Base-by-base conservation (phyloP, 2,888 invertebrate species). In the Dryobotodes eremita region DNA sequence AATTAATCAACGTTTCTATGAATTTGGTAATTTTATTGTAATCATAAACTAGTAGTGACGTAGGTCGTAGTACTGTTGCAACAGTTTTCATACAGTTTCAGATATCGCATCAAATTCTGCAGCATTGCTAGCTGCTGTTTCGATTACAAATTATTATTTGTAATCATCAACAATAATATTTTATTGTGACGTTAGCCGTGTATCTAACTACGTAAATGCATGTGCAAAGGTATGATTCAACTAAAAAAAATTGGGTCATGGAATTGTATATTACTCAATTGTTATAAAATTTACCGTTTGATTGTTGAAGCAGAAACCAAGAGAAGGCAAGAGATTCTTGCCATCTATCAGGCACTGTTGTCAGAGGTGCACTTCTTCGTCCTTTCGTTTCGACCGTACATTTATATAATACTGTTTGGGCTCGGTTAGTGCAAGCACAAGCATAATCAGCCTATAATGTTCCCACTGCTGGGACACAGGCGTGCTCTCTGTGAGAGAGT, bases 21-120 rank as follows among this genome's bases (percentile, higher is more conserved):
- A 69, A 36, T 53, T 53, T 50, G 15, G 20, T 55, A 57, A n/a
- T n/a, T 66, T 57, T 46, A 23, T 50, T 85, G 48, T n/a, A n/a
- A 68, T 65, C 65, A 15, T 55, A 66, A 75, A 66, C 50, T 26
- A 15, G 50, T 31, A 31, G 46, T 75, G 82, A 75, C 73, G 73
- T 71, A 50, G 10, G 0, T 15, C 15, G 23, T 68, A 55, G 20
- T 31, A 53, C 15, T 20, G 26, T 46, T 59, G 53, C 42, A 64
- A 62, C 10, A 50, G 48, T 64, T 68, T 55, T 61, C 10, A 46
- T 11, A 53, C n/a, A 82, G 61, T 82, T 85, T 83, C 46, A 31
- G 68, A 42, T 83, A 82, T 77, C 36, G 46, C 42, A 73, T 57
- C 26, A 26, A 73, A 73, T 86, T 65, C 31, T 69, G 50, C 31